Conservation (phyloP, 2,797 vertebrate genomes). For the Masticophis lateralis region DNA sequence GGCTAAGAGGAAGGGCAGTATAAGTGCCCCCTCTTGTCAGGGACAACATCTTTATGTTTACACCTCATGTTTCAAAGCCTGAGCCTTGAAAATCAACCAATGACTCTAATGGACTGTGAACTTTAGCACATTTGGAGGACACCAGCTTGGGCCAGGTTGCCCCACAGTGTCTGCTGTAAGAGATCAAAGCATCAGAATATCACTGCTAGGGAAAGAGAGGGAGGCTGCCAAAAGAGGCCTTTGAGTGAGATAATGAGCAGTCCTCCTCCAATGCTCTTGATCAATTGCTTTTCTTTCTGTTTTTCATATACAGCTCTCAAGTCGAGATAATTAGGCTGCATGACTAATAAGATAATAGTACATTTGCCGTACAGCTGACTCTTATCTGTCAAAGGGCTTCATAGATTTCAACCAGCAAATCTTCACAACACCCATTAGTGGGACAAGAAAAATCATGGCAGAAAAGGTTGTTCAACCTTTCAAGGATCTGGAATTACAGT, state of each 20-base stretch:
- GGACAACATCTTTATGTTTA: background rate
- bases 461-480: background rate
- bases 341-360: constrained; percentile 41
- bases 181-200: background rate
- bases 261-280: constrained; percentile 7
- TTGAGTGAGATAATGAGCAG: background rate
- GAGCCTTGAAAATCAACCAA: background rate
- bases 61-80: background rate
- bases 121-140: background rate
- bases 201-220: background rate
- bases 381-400: constrained; percentile 16
- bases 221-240: background rate
- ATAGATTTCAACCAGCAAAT: background rate
- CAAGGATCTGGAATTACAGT: background rate
- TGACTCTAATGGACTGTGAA: background rate
- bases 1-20: background rate
- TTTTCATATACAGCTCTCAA: constrained; percentile 13
- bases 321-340: constrained; percentile 34
- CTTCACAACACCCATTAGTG: background rate
- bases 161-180: background rate
- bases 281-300: constrained; percentile 39
- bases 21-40: background rate
- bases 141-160: background rate
- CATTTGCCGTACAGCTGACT: background rate
- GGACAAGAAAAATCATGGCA: background rate